Conservation (phyloP, 2,113 vertebrate species). For the Thomomys bottae region DNA sequence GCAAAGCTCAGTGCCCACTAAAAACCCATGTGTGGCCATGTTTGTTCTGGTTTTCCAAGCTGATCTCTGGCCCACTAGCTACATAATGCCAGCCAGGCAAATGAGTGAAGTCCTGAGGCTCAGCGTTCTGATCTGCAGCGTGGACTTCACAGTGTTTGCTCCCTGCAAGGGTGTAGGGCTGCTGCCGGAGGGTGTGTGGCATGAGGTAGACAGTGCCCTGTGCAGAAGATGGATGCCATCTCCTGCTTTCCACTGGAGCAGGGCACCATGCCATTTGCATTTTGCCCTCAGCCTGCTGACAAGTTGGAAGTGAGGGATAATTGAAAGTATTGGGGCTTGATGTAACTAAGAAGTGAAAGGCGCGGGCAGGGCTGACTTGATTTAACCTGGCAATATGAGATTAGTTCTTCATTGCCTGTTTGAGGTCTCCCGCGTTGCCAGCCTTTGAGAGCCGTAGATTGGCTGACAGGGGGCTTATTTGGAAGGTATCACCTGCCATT, state of each 20-base stretch:
- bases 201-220: neutral
- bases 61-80: neutral
- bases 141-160: neutral
- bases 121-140: neutral
- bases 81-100: neutral
- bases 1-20: neutral
- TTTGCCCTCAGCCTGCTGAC: slow-evolving; percentile 69
- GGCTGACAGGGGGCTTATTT: slow-evolving; percentile 75
- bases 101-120: neutral
- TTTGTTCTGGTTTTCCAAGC: neutral
- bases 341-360: slow-evolving; percentile 75
- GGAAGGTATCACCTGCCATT: slow-evolving; percentile 80
- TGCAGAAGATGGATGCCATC: neutral
- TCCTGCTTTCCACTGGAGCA: slow-evolving; percentile 30
- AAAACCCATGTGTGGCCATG: neutral
- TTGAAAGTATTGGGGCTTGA: slow-evolving; percentile 75
- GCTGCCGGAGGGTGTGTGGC: neutral
- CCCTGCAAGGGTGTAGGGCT: neutral
- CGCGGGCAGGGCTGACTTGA: slow-evolving; percentile 76
- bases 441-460: slow-evolving; percentile 75
- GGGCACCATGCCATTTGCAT: slow-evolving; percentile 70
- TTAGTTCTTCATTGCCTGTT: slow-evolving; percentile 73
- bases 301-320: slow-evolving; percentile 76
- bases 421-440: slow-evolving; percentile 56
- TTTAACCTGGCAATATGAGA: slow-evolving; percentile 82